phyloP scores from a whole-genome alignment of 2,888 invertebrate genomes.

The Margaritifera margaritifera region DNA sequence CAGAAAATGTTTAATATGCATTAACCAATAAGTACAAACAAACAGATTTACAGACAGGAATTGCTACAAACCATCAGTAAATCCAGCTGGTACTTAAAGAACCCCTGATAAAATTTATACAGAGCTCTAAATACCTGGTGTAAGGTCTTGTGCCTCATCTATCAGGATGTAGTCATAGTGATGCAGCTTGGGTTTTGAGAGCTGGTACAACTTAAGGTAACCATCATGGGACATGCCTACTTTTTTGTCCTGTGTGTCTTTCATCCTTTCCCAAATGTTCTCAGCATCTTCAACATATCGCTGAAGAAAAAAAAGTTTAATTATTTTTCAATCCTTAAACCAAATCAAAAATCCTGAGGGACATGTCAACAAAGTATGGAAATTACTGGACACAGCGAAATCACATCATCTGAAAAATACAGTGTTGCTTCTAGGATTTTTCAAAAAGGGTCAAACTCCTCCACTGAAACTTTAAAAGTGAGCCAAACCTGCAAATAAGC shows the following conservation, averaged over 20 bases:
- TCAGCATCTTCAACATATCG: slow-evolving; percentile 60
- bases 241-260: slow-evolving; percentile 44
- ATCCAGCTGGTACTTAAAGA: too few relatives aligned
- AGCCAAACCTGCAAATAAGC: not conserved
- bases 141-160: slow-evolving; percentile 74
- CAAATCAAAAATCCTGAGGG: too few relatives aligned
- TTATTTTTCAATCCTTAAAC: not conserved
- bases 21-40: too few relatives aligned
- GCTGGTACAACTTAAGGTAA: slow-evolving; percentile 72
- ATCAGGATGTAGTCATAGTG: slow-evolving; percentile 71
- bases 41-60: too few relatives aligned
- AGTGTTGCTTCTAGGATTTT: too few relatives aligned
- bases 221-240: slow-evolving; percentile 71
- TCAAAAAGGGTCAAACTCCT: not conserved
- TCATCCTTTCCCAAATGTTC: slow-evolving; percentile 65
- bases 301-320: slow-evolving; percentile 27
- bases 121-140: slow-evolving; percentile 58
- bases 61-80: too few relatives aligned
- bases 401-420: too few relatives aligned
- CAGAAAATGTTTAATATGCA: too few relatives aligned
- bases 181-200: slow-evolving; percentile 56
- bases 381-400: too few relatives aligned
- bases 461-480: not conserved
- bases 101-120: too few relatives aligned
- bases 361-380: too few relatives aligned